These are phyloP conservation scores for Serinus canaria DNA, from an alignment of 2,113 vertebrate genomes.

Conservation along the genomic window DNA sequence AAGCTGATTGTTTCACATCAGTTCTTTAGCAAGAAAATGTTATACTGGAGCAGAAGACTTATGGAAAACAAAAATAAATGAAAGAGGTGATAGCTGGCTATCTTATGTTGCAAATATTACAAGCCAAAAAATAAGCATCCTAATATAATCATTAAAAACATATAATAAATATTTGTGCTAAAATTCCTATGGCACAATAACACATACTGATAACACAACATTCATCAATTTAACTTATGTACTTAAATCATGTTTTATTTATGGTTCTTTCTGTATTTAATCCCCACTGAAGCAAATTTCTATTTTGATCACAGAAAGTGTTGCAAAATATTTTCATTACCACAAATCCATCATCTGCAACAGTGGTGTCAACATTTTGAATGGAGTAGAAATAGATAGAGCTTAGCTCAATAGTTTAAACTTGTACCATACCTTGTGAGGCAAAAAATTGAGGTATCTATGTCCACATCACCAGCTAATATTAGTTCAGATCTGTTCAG, in stretches of 20 bases:
- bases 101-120: background rate
- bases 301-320: conserved; percentile 45
- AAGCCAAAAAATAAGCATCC: background rate
- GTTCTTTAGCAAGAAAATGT: background rate
- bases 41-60: background rate
- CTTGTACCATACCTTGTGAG: conserved; percentile 49
- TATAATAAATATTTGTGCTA: background rate
- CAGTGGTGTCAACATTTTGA: conserved; percentile 1
- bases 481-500: conserved; percentile 22
- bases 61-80: background rate
- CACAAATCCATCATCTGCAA: conserved; percentile 20
- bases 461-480: conserved; percentile 47
- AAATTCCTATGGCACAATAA: background rate
- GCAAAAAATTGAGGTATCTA: conserved; percentile 27
- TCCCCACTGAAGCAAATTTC: conserved; percentile 28
- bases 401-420: conserved; percentile 59
- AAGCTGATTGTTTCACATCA: background rate
- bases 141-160: background rate
- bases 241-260: conserved; percentile 26
- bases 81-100: background rate
- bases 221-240: background rate
- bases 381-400: conserved; percentile 23
- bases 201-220: background rate
- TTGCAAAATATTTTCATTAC: conserved; percentile 50
- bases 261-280: background rate